A percentile compares a stretch with the other conserved stretches of the same genome.
phyloP scores from a whole-genome alignment of 2,888 invertebrate genomes.

The Himalopsyche japonica region DNA sequence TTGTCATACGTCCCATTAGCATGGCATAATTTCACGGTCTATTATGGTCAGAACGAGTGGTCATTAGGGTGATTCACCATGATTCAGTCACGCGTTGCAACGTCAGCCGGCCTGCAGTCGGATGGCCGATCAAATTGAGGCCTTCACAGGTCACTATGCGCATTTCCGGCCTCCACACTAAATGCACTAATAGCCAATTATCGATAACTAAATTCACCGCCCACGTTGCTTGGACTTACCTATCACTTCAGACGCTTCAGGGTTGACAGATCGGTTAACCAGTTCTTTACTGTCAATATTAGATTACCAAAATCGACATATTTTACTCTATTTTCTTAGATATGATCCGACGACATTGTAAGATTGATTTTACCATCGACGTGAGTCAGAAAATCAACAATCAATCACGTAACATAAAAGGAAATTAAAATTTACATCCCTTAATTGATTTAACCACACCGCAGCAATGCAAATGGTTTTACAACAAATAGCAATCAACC shows the following conservation, averaged over 20 bases:
- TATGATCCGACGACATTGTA: too few species aligned
- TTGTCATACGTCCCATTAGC: neutral
- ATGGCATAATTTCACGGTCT: conserved; percentile 20
- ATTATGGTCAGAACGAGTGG: conserved; percentile 14
- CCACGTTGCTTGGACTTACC: neutral
- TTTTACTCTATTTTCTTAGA: too few species aligned
- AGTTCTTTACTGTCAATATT: too few species aligned
- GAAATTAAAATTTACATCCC: too few species aligned
- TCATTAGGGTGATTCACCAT: conserved; percentile 10
- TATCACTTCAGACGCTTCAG: neutral
- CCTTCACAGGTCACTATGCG: conserved; percentile 11
- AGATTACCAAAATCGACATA: too few species aligned
- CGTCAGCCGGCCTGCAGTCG: neutral
- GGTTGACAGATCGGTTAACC: neutral
- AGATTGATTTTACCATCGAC: too few species aligned
- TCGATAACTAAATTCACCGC: neutral
- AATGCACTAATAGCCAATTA: conserved; percentile 26
- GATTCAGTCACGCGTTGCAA: neutral
- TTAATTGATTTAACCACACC: too few species aligned
- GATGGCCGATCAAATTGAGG: neutral
- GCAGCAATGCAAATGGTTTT: too few species aligned
- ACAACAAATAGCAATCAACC: too few species aligned
- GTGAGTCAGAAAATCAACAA: too few species aligned
- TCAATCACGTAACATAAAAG: too few species aligned
- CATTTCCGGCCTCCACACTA: conserved; percentile 16